phyloP scores from a whole-genome alignment of 2,797 vertebrate genomes.

The Trachops cirrhosus region DNA sequence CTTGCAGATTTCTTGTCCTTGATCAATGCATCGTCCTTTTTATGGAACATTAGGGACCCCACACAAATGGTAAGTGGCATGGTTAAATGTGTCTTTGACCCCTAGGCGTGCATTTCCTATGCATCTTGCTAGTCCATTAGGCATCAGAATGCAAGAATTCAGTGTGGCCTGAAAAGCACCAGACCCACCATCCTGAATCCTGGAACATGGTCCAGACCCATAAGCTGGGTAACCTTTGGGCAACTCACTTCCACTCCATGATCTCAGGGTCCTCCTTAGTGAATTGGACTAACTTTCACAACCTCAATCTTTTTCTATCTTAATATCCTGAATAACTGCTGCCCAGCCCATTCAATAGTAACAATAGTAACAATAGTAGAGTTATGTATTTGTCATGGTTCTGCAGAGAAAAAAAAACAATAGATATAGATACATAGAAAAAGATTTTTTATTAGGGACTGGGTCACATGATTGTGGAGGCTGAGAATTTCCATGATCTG shows the following conservation, averaged over 20 bases:
- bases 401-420: not conserved
- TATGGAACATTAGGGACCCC: not conserved
- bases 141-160: not conserved
- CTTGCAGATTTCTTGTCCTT: not conserved
- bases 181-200: not conserved
- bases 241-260: not conserved
- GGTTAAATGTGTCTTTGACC: not conserved
- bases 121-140: not conserved
- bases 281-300: not conserved
- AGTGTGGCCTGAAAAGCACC: not conserved
- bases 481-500: not conserved
- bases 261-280: not conserved
- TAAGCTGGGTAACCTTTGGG: not conserved
- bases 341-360: not conserved
- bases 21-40: not conserved
- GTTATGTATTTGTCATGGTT: not conserved
- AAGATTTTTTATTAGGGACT: not conserved
- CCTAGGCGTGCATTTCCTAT: not conserved
- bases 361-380: not conserved
- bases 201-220: not conserved
- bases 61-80: not conserved
- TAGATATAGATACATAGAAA: not conserved
- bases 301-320: not conserved
- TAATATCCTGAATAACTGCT: not conserved
- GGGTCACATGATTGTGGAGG: not conserved